A percentile compares a stretch with the other conserved stretches of the same genome.
Conservation (phyloP, 2,888 invertebrate species). For the Drosophila buzzatii region DNA sequence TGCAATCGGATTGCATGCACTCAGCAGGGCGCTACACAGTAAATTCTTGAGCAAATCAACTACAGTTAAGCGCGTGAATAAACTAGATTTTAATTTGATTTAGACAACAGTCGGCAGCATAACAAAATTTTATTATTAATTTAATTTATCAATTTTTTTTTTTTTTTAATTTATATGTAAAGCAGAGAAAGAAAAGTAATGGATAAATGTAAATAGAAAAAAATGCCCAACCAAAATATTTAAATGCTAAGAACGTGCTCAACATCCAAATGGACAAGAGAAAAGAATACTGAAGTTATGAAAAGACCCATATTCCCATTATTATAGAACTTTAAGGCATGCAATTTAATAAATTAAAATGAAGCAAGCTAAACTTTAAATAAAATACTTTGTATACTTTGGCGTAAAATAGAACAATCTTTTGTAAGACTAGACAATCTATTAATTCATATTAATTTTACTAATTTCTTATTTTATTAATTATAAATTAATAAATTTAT, state of each 20-base stretch:
- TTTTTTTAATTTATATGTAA: not conserved
- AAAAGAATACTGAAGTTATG: not conserved
- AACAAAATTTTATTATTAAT: not conserved
- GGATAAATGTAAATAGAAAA: not conserved
- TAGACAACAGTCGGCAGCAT: too few relatives aligned
- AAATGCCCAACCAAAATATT: not conserved
- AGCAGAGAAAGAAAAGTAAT: not conserved
- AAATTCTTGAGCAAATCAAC: not conserved
- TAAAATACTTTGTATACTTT: too few relatives aligned
- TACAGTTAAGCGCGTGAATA: not conserved
- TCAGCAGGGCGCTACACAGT: slow-evolving; percentile 12
- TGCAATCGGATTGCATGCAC: slow-evolving; percentile 1
- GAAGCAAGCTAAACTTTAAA: too few relatives aligned
- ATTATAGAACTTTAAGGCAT: too few relatives aligned
- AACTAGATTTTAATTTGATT: not conserved
- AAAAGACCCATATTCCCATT: too few relatives aligned
- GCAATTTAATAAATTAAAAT: too few relatives aligned
- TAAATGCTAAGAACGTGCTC: not conserved
- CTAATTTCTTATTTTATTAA: too few relatives aligned
- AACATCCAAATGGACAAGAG: not conserved
- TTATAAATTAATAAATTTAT: too few relatives aligned
- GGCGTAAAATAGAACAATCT: too few relatives aligned
- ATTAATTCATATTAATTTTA: too few relatives aligned
- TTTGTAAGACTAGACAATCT: too few relatives aligned
- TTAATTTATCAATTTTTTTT: not conserved